Evolutionary conservation across 2,888 invertebrate species (phyloP).

Genomic region (Macrosiphum euphorbiae): DNA sequence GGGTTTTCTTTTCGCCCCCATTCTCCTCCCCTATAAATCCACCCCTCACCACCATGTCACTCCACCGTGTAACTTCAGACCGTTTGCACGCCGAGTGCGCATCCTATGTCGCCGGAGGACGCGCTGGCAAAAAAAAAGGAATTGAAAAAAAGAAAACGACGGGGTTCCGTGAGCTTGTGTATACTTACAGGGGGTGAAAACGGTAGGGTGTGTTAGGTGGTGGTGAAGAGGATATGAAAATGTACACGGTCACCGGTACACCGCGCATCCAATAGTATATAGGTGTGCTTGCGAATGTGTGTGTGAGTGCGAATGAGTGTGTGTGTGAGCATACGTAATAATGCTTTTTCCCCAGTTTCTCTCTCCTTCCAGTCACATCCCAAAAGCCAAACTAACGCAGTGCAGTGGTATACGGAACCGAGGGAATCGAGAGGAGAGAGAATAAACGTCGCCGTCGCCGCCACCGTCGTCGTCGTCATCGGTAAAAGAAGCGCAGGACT

Average conservation of each 20-base stretch:
- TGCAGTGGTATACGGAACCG: neutral
- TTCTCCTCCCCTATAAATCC: neutral
- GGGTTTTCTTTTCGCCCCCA: slow-evolving; percentile 28
- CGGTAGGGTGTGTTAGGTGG: neutral
- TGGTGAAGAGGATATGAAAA: slow-evolving; percentile 29
- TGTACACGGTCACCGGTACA: neutral
- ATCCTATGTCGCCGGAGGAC: slow-evolving; percentile 23
- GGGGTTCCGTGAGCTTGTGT: neutral
- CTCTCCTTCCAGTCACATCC: slow-evolving; percentile 1
- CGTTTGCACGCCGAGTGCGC: slow-evolving; percentile 8
- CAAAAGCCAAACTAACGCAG: slow-evolving; percentile 35
- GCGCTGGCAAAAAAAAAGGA: neutral
- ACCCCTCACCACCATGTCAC: neutral
- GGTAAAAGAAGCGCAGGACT: slow-evolving; percentile 30
- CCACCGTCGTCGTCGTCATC: neutral
- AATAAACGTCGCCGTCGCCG: slow-evolving; percentile 23
- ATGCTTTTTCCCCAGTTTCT: slow-evolving; percentile 8
- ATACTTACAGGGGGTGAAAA: neutral
- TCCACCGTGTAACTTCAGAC: neutral
- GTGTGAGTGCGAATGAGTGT: neutral
- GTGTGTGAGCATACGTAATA: slow-evolving; percentile 25
- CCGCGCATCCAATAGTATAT: slow-evolving; percentile 27
- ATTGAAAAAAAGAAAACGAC: slow-evolving; percentile 33
- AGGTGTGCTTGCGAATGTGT: neutral
- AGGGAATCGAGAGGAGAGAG: neutral